Evolutionary conservation across 2,888 invertebrate species (phyloP).

Genomic region (Congeria kusceri): DNA sequence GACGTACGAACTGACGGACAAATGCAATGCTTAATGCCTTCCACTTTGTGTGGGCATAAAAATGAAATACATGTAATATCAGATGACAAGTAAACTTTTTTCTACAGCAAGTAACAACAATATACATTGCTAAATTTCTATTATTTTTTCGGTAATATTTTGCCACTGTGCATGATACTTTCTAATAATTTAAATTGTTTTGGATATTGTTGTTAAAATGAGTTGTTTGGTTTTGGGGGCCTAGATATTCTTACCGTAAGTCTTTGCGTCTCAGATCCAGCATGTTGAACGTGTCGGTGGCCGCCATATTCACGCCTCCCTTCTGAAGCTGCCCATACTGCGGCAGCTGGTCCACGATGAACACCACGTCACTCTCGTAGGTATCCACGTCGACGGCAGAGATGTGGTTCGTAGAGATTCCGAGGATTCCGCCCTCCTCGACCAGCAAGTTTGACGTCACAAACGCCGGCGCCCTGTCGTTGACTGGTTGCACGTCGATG

Average conservation of each 20-base stretch:
- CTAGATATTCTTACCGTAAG: constrained; percentile 74
- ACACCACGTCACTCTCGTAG: constrained; percentile 76
- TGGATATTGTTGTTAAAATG: no score
- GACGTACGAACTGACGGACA: no score
- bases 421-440: constrained; percentile 83
- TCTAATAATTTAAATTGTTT: no score
- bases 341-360: constrained; percentile 81
- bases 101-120: no score
- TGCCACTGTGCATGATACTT: no score
- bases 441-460: constrained; percentile 79
- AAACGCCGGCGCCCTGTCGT: constrained; percentile 81
- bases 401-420: constrained; percentile 81
- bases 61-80: no score
- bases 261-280: constrained; percentile 77
- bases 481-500: constrained; percentile 83
- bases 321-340: constrained; percentile 82
- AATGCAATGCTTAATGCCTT: no score
- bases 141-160: no score
- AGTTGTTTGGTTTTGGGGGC: no score
- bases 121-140: no score
- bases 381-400: constrained; percentile 84
- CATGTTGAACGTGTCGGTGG: constrained; percentile 80
- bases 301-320: constrained; percentile 77
- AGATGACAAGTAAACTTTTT: no score
- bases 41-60: no score